phyloP scores from a whole-genome alignment of 2,797 vertebrate genomes.

The Hoplostethus atlanticus region DNA sequence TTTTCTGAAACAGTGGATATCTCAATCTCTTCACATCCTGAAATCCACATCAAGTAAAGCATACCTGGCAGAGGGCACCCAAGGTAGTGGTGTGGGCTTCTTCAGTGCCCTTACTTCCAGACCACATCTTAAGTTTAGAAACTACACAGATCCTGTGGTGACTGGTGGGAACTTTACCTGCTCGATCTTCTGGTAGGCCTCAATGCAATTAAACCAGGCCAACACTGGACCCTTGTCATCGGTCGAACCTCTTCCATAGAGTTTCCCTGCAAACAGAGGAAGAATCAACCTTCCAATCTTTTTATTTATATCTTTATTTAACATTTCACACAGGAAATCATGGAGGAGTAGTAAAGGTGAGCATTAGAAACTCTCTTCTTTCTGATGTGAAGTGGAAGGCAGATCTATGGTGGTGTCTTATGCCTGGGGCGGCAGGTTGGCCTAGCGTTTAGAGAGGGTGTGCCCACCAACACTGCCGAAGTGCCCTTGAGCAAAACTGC shows the following conservation, averaged over 20 bases:
- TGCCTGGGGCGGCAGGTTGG: too few species aligned
- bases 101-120: background rate
- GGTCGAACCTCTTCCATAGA: slow-evolving; percentile 95
- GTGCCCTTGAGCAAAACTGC: too few species aligned
- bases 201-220: slow-evolving; percentile 96
- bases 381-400: background rate
- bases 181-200: slow-evolving; percentile 92
- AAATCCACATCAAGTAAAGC: too few species aligned
- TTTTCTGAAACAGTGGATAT: too few species aligned
- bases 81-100: background rate
- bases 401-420: background rate
- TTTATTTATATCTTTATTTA: background rate
- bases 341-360: background rate
- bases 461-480: too few species aligned
- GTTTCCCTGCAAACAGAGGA: slow-evolving; percentile 85
- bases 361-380: background rate
- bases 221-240: slow-evolving; percentile 98
- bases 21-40: too few species aligned
- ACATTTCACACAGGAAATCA: background rate
- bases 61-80: too few species aligned
- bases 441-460: too few species aligned
- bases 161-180: slow-evolving; percentile 81
- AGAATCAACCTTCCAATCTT: background rate
- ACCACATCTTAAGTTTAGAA: background rate
- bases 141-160: background rate